These are phyloP conservation scores for Xiphorhynchus elegans DNA, from an alignment of 2,113 vertebrate species.

Conservation along the genomic window DNA sequence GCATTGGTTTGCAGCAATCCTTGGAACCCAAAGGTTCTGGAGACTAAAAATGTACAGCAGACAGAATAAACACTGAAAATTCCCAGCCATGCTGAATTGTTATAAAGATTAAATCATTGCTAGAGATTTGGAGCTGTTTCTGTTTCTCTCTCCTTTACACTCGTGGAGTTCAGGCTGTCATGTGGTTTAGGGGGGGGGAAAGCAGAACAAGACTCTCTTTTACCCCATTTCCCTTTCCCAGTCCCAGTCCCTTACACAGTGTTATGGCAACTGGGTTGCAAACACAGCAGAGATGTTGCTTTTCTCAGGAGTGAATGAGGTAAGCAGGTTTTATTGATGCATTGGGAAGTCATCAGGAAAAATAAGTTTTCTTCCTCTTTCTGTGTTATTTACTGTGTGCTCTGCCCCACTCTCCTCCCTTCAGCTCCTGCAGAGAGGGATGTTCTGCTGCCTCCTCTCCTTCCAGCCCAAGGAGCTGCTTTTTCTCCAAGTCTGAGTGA, in stretches of 20 bases:
- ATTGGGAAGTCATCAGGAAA: background rate
- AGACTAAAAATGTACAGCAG: background rate
- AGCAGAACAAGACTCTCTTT: background rate
- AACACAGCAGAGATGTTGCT: background rate
- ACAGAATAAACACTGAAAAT: background rate
- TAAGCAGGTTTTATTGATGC: background rate
- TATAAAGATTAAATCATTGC: background rate
- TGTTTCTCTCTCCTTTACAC: background rate
- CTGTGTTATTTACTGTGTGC: background rate
- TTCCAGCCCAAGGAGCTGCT: background rate
- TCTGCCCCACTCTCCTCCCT: background rate
- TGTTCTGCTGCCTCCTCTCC: background rate
- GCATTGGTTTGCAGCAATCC: background rate
- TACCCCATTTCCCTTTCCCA: background rate
- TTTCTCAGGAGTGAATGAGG: background rate
- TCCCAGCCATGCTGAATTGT: background rate
- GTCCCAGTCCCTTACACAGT: background rate
- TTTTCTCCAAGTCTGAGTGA: background rate
- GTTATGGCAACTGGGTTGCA: background rate
- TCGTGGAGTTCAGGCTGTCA: background rate
- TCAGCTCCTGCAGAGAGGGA: background rate
- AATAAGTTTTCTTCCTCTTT: background rate
- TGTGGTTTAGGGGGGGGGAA: background rate
- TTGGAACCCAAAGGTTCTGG: background rate
- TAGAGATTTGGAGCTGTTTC: background rate